Conservation (phyloP, 2,888 invertebrate genomes). For the Melikaiella ostensackeni region DNA sequence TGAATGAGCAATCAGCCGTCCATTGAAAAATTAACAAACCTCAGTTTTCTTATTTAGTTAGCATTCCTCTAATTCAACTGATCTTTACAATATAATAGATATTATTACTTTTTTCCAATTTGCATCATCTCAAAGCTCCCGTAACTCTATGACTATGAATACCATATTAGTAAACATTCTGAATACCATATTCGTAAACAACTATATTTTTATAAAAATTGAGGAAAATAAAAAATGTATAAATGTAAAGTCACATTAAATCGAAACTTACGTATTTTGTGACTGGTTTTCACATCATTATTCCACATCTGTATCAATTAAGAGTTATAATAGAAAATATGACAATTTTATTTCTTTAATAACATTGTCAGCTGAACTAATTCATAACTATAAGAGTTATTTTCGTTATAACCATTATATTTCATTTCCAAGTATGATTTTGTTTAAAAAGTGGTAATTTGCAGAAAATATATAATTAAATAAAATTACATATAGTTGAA, state of each 20-base stretch:
- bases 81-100: background rate
- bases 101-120: no score
- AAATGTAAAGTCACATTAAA: conserved; percentile 19
- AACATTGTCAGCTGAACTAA: background rate
- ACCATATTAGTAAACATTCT: no score
- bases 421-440: no score
- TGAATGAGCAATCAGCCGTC: background rate
- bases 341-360: background rate
- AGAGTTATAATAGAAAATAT: background rate
- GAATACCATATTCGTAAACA: background rate
- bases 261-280: conserved; percentile 62
- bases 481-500: background rate
- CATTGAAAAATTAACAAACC: background rate
- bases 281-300: conserved; percentile 56
- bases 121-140: no score
- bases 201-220: background rate
- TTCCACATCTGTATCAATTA: background rate
- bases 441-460: no score
- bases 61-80: background rate
- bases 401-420: no score
- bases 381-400: no score
- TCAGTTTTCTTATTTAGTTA: background rate
- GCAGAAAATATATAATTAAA: no score
- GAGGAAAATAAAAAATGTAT: background rate
- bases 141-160: no score